Evolutionary conservation across 2,113 vertebrate genomes (phyloP), one percentile per base, ranked within the genome.

Genomic region (Suricata suricatta): DNA sequence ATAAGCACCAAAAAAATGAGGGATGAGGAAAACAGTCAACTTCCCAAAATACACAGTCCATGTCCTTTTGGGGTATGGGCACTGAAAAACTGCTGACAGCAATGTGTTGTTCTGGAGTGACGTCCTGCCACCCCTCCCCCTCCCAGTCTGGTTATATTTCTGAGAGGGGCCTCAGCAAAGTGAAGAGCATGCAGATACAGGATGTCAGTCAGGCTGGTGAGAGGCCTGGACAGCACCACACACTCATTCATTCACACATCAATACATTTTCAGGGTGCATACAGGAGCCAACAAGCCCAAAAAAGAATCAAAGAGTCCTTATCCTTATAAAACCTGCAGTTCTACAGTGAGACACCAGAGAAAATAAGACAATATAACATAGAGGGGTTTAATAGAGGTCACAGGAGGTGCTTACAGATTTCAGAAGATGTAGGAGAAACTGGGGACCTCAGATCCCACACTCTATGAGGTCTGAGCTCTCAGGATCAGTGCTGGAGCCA

Each of bases 121-220:
- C 10, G 47, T 60, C 41, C 29, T 57, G 31, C 27, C 10, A 13
- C 19, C 14, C 47, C 68, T 5, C 12, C 13, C 52, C 87, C 25
- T 82, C 54, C 68, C 80, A 38, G 66, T 60, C 87, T 71, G 64
- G 27, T 64, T 92, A 47, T 68, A 35, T 74, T 90, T 97, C 72
- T 84, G 89, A 98, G 94, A 95, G 83, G 76, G 81, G 44, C 74
- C 77, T 79, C 90, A 66, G 71, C 87, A 66, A 69, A 97, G 68
- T 88, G 69, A 95, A 97, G 95, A 97, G 87, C 3, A 0, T 12
- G 13, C 50, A 88, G 97, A 97, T 96, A 97, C 90, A 85, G 77
- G 64, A 64, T 52, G 47, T 72, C 64, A 47, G 83, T 72, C 64
- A 60, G 83, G 79, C 83, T 92, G 83, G 68, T 54, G 74, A 96